Evolutionary conservation across 1,140 invertebrate species (phyloP), one percentile per base, ranked within the genome.

Genomic region (Palaemon carinicauda): DNA sequence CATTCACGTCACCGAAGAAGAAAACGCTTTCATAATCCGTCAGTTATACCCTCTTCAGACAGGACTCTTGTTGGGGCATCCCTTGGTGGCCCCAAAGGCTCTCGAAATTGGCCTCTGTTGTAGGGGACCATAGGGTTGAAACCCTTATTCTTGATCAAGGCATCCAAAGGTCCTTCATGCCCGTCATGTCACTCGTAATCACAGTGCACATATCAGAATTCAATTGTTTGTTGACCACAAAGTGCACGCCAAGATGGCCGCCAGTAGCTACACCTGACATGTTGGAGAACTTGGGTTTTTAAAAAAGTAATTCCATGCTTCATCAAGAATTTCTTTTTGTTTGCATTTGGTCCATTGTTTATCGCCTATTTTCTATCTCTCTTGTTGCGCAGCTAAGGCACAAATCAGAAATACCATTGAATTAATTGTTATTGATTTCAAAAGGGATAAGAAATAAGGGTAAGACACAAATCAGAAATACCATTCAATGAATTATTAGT

Each of bases 161-260:
- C 19, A 7, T 27, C 19, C 19, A 24, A 29, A 27, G 31, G 82
- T 10, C 82, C 31, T 50, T 78, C 15, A 31, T 52, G 19, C 53
- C 14, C 19, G 21, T 31, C 33, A n/a, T 65, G 53, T 85, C 54
- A 79, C 24, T 78, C 53, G 71, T 78, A 85, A 77, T 52, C 74
- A 85, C 82, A 85, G 82, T 85, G 82, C 82, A 74, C 73, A 85
- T 85, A 85, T 85, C 82, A 85, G 75, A 85, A 54, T 69, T 85
- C 82, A 85, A 85, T 85, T 85, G 82, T 85, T 85, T 85, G 82
- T 85, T 85, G 82, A 85, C 82, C 82, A 85, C 74, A 85, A 78
- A 85, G 82, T 41, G 52, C 60, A 54, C 82, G 54, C 82, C 82
- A 85, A 79, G 82, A 79, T 85, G 82, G 82, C 74, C 51, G 82